Evolutionary conservation across 2,113 vertebrate species (phyloP).

Genomic region (Heterochromis multidens): DNA sequence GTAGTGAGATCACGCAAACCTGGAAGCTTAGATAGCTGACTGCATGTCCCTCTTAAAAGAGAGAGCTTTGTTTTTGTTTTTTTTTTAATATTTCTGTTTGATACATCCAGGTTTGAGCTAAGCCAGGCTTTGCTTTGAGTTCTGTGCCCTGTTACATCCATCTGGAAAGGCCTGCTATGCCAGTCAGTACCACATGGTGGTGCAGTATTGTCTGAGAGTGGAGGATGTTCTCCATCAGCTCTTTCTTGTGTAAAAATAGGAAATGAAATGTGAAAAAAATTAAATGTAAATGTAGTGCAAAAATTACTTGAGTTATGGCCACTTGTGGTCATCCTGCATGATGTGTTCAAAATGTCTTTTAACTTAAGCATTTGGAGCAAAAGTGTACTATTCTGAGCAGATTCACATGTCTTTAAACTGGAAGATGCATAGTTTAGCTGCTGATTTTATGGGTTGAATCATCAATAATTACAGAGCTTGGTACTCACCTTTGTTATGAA

Average conservation of each 20-base stretch:
- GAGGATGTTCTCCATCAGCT: slow-evolving; percentile 35
- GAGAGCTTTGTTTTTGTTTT: slow-evolving; percentile 40
- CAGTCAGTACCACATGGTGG: slow-evolving; percentile 52
- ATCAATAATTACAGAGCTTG: neutral
- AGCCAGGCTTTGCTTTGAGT: slow-evolving; percentile 21
- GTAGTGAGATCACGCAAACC: slow-evolving; percentile 51
- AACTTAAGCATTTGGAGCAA: slow-evolving; percentile 11
- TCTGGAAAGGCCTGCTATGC: slow-evolving; percentile 6
- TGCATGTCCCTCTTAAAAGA: slow-evolving; percentile 18
- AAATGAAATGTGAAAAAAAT: slow-evolving; percentile 62
- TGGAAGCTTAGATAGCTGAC: slow-evolving; percentile 47
- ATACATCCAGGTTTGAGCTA: slow-evolving; percentile 41
- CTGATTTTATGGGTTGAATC: slow-evolving; percentile 26
- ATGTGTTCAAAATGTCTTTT: slow-evolving; percentile 23
- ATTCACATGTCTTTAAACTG: neutral
- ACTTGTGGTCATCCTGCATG: slow-evolving; percentile 44
- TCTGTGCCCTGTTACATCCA: neutral
- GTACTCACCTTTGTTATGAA: slow-evolving; percentile 28
- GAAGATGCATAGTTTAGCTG: neutral
- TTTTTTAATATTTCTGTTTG: slow-evolving; percentile 49
- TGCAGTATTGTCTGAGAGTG: slow-evolving; percentile 40
- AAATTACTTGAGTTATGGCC: slow-evolving; percentile 30
- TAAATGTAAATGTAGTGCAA: slow-evolving; percentile 38
- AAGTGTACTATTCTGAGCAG: neutral
- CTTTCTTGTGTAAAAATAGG: slow-evolving; percentile 63